phyloP scores from a whole-genome alignment of 1,140 invertebrate genomes.

The Zaprionus kolodkinae region DNA sequence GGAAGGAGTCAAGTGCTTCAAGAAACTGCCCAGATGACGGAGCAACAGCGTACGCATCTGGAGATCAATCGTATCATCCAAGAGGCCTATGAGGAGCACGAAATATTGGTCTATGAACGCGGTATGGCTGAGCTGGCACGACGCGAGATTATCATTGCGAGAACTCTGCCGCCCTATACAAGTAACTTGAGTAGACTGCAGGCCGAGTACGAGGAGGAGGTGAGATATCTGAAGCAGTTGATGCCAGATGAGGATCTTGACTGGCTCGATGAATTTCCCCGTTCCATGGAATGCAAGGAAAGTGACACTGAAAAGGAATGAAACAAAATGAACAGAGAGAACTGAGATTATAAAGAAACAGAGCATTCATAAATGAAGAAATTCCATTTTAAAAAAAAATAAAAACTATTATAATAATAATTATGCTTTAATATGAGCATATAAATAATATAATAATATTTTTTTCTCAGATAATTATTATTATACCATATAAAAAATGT shows the following conservation, averaged over 20 bases:
- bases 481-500: too few relatives aligned
- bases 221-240: slow-evolving; percentile 8
- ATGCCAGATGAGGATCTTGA: slow-evolving; percentile 9
- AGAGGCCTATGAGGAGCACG: slow-evolving; percentile 47
- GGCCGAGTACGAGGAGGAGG: slow-evolving; percentile 18
- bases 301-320: background rate
- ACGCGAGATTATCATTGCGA: slow-evolving; percentile 16
- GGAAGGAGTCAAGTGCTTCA: background rate
- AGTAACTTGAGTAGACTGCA: slow-evolving; percentile 3
- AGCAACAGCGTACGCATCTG: background rate
- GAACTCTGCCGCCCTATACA: slow-evolving; percentile 13
- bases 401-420: too few relatives aligned
- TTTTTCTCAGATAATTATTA: too few relatives aligned
- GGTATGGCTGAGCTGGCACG: slow-evolving; percentile 31
- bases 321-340: too few relatives aligned
- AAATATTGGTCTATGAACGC: slow-evolving; percentile 14
- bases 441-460: too few relatives aligned
- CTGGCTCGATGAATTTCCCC: slow-evolving; percentile 8
- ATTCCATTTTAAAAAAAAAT: too few relatives aligned
- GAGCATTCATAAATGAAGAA: too few relatives aligned
- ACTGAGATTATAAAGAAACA: too few relatives aligned
- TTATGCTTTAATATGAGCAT: too few relatives aligned
- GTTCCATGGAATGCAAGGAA: background rate
- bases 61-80: slow-evolving; percentile 41
- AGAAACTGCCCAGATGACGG: background rate